Percentiles rank a stretch among this genome's conserved stretches.
phyloP scores from a whole-genome alignment of 2,797 vertebrate species.

The Leucoraja ocellata region DNA sequence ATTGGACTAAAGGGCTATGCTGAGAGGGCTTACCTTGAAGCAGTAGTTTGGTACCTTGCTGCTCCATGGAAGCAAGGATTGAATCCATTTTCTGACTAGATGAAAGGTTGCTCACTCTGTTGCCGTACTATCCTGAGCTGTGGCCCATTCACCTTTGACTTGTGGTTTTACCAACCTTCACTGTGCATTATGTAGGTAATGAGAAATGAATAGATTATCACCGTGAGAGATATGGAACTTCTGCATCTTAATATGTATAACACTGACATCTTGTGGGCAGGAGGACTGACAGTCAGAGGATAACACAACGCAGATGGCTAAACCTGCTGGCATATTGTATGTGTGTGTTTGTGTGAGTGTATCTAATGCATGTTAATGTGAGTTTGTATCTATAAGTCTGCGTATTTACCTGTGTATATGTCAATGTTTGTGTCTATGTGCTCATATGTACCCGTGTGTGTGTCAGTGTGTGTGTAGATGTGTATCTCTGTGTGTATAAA shows the following conservation, averaged over 20 bases:
- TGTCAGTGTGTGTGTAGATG: no score
- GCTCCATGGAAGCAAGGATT: neutral
- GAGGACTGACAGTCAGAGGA: neutral
- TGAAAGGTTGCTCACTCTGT: neutral
- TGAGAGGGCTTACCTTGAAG: neutral
- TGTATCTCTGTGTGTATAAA: no score
- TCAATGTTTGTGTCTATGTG: no score
- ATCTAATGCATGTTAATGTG: no score
- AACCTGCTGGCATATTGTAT: neutral
- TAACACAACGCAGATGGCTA: neutral
- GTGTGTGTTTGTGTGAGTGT: neutral
- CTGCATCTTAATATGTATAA: neutral
- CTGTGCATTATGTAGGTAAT: neutral
- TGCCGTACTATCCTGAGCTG: neutral
- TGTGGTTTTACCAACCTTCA: neutral
- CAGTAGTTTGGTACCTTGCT: neutral
- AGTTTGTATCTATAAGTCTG: no score
- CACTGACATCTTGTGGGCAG: conserved; percentile 23
- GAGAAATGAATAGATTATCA: neutral
- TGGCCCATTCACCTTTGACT: neutral
- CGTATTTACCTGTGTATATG: no score
- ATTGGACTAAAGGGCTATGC: neutral
- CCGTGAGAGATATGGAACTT: neutral
- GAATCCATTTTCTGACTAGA: neutral
- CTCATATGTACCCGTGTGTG: no score